Evolutionary conservation across 2,113 vertebrate species (phyloP).

Genomic region (Calypte anna): DNA sequence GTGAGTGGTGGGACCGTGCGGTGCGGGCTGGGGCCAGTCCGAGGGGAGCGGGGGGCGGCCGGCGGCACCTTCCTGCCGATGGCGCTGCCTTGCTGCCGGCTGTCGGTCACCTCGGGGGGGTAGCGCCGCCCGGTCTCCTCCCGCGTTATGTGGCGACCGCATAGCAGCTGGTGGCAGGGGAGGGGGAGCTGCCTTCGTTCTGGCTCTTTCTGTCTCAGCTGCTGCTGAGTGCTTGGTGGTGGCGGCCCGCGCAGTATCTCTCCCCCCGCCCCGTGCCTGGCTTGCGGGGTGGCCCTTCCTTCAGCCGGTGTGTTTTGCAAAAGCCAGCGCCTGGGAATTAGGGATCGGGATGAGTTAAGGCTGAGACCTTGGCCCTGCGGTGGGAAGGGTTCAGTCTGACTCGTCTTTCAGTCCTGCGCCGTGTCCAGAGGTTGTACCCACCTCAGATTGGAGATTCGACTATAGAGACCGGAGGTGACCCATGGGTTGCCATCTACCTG

Average conservation of each 20-base stretch:
- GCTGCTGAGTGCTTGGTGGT: neutral
- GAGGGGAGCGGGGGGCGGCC: neutral
- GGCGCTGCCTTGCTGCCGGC: neutral
- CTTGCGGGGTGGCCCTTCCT: neutral
- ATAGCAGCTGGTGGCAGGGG: slow-evolving; percentile 26
- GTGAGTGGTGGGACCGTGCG: slow-evolving; percentile 82
- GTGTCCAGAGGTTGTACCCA: neutral
- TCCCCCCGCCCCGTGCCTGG: too few relatives aligned
- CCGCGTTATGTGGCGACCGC: neutral
- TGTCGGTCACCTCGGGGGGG: neutral
- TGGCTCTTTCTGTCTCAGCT: slow-evolving; percentile 6
- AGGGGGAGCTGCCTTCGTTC: neutral
- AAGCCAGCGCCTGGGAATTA: neutral
- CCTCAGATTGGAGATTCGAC: neutral
- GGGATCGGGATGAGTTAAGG: neutral
- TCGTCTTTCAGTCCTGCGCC: neutral
- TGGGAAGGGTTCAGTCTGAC: neutral
- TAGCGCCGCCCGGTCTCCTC: neutral
- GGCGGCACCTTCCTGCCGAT: neutral
- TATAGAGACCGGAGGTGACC: neutral
- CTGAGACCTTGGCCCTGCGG: neutral
- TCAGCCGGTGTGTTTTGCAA: neutral
- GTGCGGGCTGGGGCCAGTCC: neutral
- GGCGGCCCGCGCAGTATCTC: neutral
- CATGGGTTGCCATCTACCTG: neutral